A percentile compares a stretch with the other conserved stretches of the same genome.
These are phyloP conservation scores for Glossophaga mutica DNA, from an alignment of 2,797 vertebrate species.

Conservation along the genomic window DNA sequence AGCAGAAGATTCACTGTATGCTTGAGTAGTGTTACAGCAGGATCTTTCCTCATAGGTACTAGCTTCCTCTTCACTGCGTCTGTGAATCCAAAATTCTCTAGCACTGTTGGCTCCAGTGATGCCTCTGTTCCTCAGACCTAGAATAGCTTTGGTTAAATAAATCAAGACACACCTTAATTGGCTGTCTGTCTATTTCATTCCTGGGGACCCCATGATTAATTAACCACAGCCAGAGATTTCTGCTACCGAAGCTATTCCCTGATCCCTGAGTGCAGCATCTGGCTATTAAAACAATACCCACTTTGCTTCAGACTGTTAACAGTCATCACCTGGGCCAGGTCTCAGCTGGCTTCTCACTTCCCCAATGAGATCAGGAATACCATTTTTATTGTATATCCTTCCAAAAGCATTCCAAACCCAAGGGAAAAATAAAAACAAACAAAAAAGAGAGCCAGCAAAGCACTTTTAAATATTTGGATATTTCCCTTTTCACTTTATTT, in stretches of 20 bases:
- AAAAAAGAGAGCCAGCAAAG: not conserved
- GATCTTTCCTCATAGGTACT: not conserved
- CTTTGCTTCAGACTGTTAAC: conserved; percentile 59
- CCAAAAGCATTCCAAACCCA: not conserved
- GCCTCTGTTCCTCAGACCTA: conserved; percentile 56
- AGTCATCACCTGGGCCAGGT: conserved; percentile 64
- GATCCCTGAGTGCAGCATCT: conserved; percentile 63
- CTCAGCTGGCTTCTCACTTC: conserved; percentile 41
- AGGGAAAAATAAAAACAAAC: not conserved
- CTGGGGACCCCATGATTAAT: conserved; percentile 71
- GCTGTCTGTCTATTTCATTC: conserved; percentile 67
- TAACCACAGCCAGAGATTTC: conserved; percentile 66
- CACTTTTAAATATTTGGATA: conserved; percentile 44
- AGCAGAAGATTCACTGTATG: not conserved
- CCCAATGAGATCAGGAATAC: conserved; percentile 49
- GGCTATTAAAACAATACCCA: conserved; percentile 71
- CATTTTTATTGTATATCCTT: conserved; percentile 41
- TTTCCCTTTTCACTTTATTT: conserved; percentile 34
- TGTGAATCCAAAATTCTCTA: conserved; percentile 49
- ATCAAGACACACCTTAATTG: conserved; percentile 71
- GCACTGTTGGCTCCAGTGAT: conserved; percentile 9
- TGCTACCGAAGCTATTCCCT: conserved; percentile 57
- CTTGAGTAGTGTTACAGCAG: not conserved
- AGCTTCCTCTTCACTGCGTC: not conserved
- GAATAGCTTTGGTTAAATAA: conserved; percentile 68